phyloP scores from a whole-genome alignment of 2,888 invertebrate genomes.

The Netelia virgata region DNA sequence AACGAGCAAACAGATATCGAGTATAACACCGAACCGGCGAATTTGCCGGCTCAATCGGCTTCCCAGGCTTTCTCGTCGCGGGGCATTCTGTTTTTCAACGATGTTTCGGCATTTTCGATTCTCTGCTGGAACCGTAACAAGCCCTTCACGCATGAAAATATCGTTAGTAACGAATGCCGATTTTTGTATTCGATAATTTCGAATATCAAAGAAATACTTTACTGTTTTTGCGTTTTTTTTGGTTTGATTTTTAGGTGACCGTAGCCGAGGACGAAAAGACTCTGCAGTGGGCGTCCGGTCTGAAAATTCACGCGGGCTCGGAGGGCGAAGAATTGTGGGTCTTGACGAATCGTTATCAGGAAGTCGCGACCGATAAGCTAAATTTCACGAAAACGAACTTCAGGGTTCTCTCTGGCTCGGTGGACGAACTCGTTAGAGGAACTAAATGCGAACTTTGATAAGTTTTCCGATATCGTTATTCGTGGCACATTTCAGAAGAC shows the following conservation, averaged over 20 bases:
- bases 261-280: slow-evolving; percentile 87
- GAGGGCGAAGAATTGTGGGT: slow-evolving; percentile 89
- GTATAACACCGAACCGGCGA: slow-evolving; percentile 9
- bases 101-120: slow-evolving; percentile 79
- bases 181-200: not conserved
- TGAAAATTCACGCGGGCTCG: slow-evolving; percentile 88
- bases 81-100: slow-evolving; percentile 81
- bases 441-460: slow-evolving; percentile 80
- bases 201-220: not conserved
- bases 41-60: slow-evolving; percentile 67
- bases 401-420: slow-evolving; percentile 88
- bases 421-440: slow-evolving; percentile 86
- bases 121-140: slow-evolving; percentile 82
- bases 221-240: not conserved
- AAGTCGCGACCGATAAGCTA: slow-evolving; percentile 87
- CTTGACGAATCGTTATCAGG: slow-evolving; percentile 89
- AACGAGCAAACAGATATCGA: slow-evolving; percentile 24
- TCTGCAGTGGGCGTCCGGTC: slow-evolving; percentile 90
- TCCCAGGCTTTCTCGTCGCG: slow-evolving; percentile 60
- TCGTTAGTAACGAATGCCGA: slow-evolving; percentile 58
- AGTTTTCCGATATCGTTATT: not conserved
- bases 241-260: slow-evolving; percentile 7
- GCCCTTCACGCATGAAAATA: slow-evolving; percentile 62
- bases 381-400: slow-evolving; percentile 88
- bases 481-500: not conserved